Conservation (phyloP, 2,113 vertebrate genomes). For the Aphyosemion australe region DNA sequence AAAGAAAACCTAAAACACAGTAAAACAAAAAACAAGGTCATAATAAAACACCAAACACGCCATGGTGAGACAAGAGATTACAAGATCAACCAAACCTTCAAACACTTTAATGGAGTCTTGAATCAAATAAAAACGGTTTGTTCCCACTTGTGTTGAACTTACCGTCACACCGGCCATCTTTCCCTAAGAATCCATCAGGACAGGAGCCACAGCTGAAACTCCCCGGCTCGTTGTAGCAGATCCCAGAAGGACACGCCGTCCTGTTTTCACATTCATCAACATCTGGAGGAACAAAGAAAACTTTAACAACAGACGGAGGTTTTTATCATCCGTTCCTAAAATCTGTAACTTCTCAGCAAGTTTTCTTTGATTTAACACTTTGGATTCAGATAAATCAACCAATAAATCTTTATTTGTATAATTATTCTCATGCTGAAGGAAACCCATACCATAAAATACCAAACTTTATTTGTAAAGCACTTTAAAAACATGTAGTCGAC, state of each 20-base stretch:
- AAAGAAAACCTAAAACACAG: too few species aligned
- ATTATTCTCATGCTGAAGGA: too few species aligned
- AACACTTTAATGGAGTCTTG: neutral
- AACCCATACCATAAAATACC: too few species aligned
- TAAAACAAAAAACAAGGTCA: too few species aligned
- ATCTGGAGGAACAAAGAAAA: constrained; percentile 73
- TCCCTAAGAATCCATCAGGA: constrained; percentile 85
- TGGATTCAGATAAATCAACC: too few species aligned
- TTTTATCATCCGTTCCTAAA: constrained; percentile 5
- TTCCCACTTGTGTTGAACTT: constrained; percentile 46
- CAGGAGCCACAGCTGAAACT: constrained; percentile 89
- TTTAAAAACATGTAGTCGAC: too few species aligned
- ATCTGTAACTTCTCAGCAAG: neutral
- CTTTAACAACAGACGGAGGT: neutral
- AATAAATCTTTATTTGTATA: too few species aligned
- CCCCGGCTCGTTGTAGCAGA: constrained; percentile 87
- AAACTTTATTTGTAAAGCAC: too few species aligned
- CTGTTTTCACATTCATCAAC: constrained; percentile 87
- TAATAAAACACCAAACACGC: too few species aligned
- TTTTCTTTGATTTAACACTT: constrained; percentile 16
- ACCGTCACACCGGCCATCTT: constrained; percentile 89
- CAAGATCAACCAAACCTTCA: too few species aligned
- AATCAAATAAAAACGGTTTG: neutral
- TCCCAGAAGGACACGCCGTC: constrained; percentile 85
- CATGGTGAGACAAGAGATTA: too few species aligned